phyloP scores from a whole-genome alignment of 2,113 vertebrate genomes.

The Oncorhynchus gorbuscha region DNA sequence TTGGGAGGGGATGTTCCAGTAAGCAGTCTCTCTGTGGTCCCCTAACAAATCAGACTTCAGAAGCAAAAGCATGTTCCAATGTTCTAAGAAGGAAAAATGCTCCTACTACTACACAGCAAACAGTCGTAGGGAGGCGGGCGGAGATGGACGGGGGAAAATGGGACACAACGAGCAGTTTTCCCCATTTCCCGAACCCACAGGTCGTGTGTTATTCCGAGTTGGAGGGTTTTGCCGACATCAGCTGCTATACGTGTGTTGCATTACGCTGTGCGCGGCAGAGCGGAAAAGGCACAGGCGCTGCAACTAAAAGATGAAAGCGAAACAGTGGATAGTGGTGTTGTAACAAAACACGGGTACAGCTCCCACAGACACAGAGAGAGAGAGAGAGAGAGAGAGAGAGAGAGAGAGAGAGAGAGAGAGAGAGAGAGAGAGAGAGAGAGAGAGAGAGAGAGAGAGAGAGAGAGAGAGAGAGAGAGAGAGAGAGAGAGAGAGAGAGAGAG shows the following conservation, averaged over 20 bases:
- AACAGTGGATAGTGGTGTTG: not conserved
- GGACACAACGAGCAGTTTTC: slow-evolving; percentile 38
- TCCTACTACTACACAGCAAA: slow-evolving; percentile 37
- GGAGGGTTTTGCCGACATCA: slow-evolving; percentile 49
- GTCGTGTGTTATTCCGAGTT: slow-evolving; percentile 48
- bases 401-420: not conserved
- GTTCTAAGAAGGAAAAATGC: not conserved
- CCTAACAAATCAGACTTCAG: too few relatives aligned
- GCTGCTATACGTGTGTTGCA: slow-evolving; percentile 39
- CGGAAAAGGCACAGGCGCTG: slow-evolving; percentile 12
- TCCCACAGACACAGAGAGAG: not conserved
- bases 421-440: not conserved
- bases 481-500: not conserved
- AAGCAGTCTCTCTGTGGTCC: not conserved
- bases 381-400: not conserved
- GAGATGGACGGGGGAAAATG: slow-evolving; percentile 40
- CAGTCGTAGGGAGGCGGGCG: slow-evolving; percentile 36
- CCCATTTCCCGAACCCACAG: slow-evolving; percentile 39
- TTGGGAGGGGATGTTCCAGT: not conserved
- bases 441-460: not conserved
- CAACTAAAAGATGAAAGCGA: not conserved
- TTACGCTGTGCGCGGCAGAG: slow-evolving; percentile 10
- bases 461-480: not conserved
- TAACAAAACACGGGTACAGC: not conserved
- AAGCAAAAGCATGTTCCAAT: too few relatives aligned